Percentiles rank a stretch among this genome's conserved stretches.
These are phyloP conservation scores for Athene noctua DNA, from an alignment of 2,113 vertebrate genomes.

Conservation along the genomic window DNA sequence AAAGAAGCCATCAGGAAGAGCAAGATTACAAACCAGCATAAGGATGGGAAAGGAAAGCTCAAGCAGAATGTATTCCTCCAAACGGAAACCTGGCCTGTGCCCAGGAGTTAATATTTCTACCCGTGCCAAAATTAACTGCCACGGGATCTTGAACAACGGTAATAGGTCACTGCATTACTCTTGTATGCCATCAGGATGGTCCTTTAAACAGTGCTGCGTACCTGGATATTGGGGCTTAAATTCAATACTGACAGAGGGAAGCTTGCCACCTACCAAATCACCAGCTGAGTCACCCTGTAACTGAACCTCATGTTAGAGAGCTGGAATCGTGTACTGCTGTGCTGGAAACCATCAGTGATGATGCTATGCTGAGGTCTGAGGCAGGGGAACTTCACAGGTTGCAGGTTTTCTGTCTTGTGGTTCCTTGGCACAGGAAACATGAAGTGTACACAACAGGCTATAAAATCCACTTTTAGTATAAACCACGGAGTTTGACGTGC, in stretches of 20 bases:
- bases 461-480: slow-evolving; percentile 69
- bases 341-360: neutral
- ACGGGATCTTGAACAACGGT: neutral
- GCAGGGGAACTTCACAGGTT: slow-evolving; percentile 26
- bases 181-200: neutral
- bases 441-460: slow-evolving; percentile 47
- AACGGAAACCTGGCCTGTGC: neutral
- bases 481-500: slow-evolving; percentile 37
- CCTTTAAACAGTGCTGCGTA: neutral
- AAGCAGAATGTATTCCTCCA: neutral
- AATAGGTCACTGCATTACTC: accelerated
- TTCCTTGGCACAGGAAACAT: slow-evolving; percentile 54
- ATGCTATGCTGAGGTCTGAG: neutral
- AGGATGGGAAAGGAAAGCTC: neutral
- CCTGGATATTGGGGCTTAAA: neutral
- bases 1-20: neutral
- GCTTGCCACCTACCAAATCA: neutral
- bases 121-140: neutral
- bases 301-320: slow-evolving; percentile 43
- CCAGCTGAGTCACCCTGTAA: neutral
- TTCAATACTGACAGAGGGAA: slow-evolving; percentile 51
- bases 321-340: neutral
- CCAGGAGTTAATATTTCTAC: neutral
- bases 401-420: slow-evolving; percentile 56
- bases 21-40: neutral